These are phyloP conservation scores for Nanorana parkeri DNA, from an alignment of 2,113 vertebrate genomes.

Conservation along the genomic window DNA sequence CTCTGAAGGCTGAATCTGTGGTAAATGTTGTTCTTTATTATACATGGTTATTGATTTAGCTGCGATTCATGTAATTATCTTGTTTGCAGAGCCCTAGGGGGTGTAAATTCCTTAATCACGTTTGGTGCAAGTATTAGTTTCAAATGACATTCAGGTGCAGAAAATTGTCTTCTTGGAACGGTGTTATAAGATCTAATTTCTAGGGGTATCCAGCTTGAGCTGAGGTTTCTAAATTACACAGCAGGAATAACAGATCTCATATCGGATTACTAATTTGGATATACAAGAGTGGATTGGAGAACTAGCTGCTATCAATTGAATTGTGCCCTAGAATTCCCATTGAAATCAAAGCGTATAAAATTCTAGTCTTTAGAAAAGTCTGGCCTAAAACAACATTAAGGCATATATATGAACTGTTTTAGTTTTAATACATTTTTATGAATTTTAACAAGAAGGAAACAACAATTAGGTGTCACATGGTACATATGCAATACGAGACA, in stretches of 20 bases:
- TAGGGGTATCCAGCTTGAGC: slow-evolving; percentile 21
- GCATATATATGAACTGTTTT: too few species aligned
- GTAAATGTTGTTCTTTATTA: slow-evolving; percentile 37
- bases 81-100: slow-evolving; percentile 30
- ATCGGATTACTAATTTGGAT: slow-evolving; percentile 30
- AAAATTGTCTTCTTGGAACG: slow-evolving; percentile 43
- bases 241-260: slow-evolving; percentile 43
- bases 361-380: too few species aligned
- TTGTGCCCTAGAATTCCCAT: background rate
- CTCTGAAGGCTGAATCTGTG: background rate
- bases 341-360: background rate
- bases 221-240: slow-evolving; percentile 35
- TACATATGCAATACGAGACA: too few species aligned
- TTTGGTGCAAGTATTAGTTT: slow-evolving; percentile 43
- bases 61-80: slow-evolving; percentile 52
- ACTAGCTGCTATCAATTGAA: slow-evolving; percentile 9
- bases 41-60: slow-evolving; percentile 38
- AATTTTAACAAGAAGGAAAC: too few species aligned
- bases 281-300: slow-evolving; percentile 11
- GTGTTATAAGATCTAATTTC: slow-evolving; percentile 37
- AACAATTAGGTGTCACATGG: too few species aligned
- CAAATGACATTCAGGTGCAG: slow-evolving; percentile 51
- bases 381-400: too few species aligned
- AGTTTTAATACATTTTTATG: too few species aligned
- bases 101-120: slow-evolving; percentile 46